Base-by-base conservation (phyloP, 2,797 vertebrate genomes). In the Neostethus bicornis region DNA sequence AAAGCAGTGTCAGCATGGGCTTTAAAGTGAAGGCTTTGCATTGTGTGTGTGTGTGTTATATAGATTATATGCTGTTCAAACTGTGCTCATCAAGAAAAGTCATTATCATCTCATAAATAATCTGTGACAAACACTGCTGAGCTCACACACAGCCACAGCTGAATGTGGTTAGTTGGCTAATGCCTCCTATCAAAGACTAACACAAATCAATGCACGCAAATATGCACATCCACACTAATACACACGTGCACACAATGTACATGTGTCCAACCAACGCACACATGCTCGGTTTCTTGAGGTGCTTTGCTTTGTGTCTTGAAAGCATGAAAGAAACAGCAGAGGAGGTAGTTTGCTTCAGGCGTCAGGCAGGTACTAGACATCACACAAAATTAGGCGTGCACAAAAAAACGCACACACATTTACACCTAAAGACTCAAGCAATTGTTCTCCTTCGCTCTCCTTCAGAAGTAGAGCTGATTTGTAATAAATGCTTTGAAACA, bases 51-150 rank as follows among this genome's bases (percentile, higher is more conserved):
- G 56, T 52, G 51, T 54, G 47, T 50, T 17, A 51, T 84, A 69
- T 79, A 79, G 75, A 70, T 80, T 70, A 75, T 57, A 71, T 61
- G 65, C 68, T 75, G 68, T 74, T 68, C 70, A 74, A 76, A 80
- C 58, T 73, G 51, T 65, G 69, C 75, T 85, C 68, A 83, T 87
- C 72, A 73, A 85, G 59, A 79, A 75, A 79, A 83, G 74, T 73
- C 75, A 80, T 85, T 85, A 85, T 79, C 62, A 62, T 77, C 61
- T 57, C 80, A 84, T 90, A 89, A 90, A 88, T 89, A 86, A 86
- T 59, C 51, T 66, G 66, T 77, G 86, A 83, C 85, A 85, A 64
- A 74, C 54, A 54, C 60, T 84, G 82, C 82, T 84, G 82, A 83
- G 80, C 58, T 74, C 75, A 78, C 79, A 80, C 59, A 70, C 64